Conservation (phyloP, 1,140 invertebrate genomes). For the Pseudomyrmex sp. region DNA sequence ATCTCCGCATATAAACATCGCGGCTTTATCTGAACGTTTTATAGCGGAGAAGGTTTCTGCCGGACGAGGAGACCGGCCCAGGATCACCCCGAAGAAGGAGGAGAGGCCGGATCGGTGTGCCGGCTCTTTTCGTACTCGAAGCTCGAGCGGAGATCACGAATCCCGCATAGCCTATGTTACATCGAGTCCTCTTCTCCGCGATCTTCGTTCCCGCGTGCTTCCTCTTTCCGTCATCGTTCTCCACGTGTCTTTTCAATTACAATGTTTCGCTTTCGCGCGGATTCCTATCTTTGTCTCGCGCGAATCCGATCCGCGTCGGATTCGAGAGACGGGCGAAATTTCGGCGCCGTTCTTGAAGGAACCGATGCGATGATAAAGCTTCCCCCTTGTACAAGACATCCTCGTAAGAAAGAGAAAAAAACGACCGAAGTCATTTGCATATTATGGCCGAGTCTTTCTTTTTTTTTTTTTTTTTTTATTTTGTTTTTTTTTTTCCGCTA, state of each 20-base stretch:
- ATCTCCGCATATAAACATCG: constrained; percentile 80
- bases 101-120: constrained; percentile 27
- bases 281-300: constrained; percentile 59
- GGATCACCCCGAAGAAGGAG: constrained; percentile 56
- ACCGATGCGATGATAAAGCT: constrained; percentile 49
- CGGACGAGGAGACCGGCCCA: constrained; percentile 50
- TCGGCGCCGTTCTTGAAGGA: neutral
- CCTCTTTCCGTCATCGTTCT: neutral
- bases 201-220: constrained; percentile 13
- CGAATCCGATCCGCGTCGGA: constrained; percentile 28
- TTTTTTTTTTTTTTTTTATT: neutral
- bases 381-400: constrained; percentile 22
- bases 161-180: constrained; percentile 61
- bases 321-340: neutral
- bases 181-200: neutral
- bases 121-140: constrained; percentile 16
- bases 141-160: constrained; percentile 28
- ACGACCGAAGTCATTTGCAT: constrained; percentile 59
- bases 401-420: constrained; percentile 49
- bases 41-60: constrained; percentile 67
- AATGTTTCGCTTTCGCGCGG: constrained; percentile 39
- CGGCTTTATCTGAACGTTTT: constrained; percentile 81
- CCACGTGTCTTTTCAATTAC: constrained; percentile 42
- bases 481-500: neutral
- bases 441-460: constrained; percentile 47